A percentile compares a stretch with the other conserved stretches of the same genome.
Conservation (phyloP, 2,797 vertebrate species). For the Sebastes flavidus region DNA sequence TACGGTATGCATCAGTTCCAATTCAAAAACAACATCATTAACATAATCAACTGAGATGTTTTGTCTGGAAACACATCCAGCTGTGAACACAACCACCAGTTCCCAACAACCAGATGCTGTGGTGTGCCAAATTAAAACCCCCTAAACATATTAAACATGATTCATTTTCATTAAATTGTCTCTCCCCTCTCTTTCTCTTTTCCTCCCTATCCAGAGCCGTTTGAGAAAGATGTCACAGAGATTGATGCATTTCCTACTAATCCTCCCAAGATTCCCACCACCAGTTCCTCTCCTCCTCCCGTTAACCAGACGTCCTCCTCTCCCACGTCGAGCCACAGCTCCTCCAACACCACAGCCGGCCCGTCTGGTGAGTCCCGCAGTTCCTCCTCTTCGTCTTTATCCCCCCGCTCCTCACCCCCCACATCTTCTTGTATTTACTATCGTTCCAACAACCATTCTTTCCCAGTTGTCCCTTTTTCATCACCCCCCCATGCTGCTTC, state of each 20-base stretch:
- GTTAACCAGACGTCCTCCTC: slow-evolving; percentile 55
- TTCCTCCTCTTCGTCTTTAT: neutral
- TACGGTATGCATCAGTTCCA: neutral
- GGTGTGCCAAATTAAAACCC: neutral
- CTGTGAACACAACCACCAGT: slow-evolving; percentile 37
- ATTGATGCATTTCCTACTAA: slow-evolving; percentile 44
- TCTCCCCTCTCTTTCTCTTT: neutral
- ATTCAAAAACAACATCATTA: slow-evolving; percentile 18
- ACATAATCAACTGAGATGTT: neutral
- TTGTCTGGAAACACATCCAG: slow-evolving; percentile 31
- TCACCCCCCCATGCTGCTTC: neutral
- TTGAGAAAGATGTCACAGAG: slow-evolving; percentile 50
- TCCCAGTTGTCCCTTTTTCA: slow-evolving; percentile 23
- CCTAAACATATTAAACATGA: slow-evolving; percentile 13
- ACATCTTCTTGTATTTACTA: neutral
- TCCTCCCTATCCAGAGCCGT: slow-evolving; percentile 70
- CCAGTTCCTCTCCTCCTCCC: slow-evolving; percentile 44
- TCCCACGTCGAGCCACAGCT: slow-evolving; percentile 33
- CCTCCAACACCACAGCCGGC: slow-evolving; percentile 59
- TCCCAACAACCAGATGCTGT: slow-evolving; percentile 15
- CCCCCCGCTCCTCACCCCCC: neutral
- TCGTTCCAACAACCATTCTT: neutral
- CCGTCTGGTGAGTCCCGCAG: slow-evolving; percentile 73
- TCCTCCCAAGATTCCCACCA: slow-evolving; percentile 43
- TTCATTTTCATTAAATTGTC: slow-evolving; percentile 38